Base-by-base conservation (phyloP, 1,140 invertebrate genomes). In the Hylaeus anthracinus region DNA sequence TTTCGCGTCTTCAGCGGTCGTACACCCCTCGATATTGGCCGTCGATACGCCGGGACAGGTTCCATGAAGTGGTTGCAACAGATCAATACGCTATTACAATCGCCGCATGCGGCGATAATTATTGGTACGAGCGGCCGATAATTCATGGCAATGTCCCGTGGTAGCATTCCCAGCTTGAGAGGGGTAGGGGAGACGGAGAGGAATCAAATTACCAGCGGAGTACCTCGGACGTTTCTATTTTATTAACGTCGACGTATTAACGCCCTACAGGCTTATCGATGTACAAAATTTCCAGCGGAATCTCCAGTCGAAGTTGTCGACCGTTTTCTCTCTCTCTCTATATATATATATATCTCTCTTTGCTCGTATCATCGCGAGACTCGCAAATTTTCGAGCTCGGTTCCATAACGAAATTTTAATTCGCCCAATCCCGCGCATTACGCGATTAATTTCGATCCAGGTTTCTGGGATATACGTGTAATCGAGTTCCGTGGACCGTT, bases 71-170 rank as follows among this genome's bases (percentile, higher is more conserved):
- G 79, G 65, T 82, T 79, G 78, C 65, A 85, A 69, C 83, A 74
- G 83, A 85, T 86, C 84, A 78, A 85, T 86, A 82, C 63, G 64
- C 70, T 81, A 72, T 86, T 72, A 56, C 73, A 81, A 81, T 86
- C 64, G 72, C 69, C 48, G 65, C 70, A 41, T 65, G 73, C 55
- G 55, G 37, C 55, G 71, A 82, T 86, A 82, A 85, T 86, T 85
- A 81, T 86, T 72, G 65, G 65, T 74, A 72, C 69, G 67, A 67
- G 70, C 55, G 72, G 51, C 8, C 63, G 78, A 86, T 78, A 81
- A 86, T 71, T 85, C 73, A 61, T 53, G 69, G 60, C 43, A 43
- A n/a, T 60, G 39, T 53, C 73, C 48, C 55, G 41, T 66, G n/a
- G n/a, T 15, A 41, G 63, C 55, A 5, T 60, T 48, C 14, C 14